phyloP scores from a whole-genome alignment of 2,888 invertebrate species.

The Thereva nobilitata region DNA sequence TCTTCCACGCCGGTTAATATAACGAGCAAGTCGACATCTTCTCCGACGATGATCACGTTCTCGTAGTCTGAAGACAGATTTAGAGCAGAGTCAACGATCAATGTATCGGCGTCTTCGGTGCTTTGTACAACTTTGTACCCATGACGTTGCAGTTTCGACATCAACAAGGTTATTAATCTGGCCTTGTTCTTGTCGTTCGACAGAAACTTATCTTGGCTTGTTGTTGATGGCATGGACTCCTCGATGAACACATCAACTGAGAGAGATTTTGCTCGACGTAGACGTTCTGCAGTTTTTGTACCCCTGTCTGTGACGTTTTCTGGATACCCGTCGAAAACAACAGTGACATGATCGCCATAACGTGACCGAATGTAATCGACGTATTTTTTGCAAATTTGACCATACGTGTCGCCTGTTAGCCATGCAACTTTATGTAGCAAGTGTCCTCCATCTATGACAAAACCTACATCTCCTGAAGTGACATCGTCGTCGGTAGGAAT shows the following conservation, averaged over 20 bases:
- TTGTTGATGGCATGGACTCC: neutral
- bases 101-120: conserved; percentile 1
- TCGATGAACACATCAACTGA: conserved; percentile 10
- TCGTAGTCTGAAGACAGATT: neutral
- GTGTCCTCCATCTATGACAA: conserved; percentile 2
- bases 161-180: neutral
- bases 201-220: neutral
- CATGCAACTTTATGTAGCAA: conserved; percentile 1
- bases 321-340: conserved; percentile 6
- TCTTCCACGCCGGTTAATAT: conserved; percentile 1
- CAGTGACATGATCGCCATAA: conserved; percentile 1
- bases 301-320: too few species aligned
- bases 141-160: neutral
- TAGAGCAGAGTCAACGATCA: neutral
- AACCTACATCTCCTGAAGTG: too few species aligned
- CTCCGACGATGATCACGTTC: neutral
- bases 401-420: neutral
- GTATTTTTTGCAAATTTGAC: neutral
- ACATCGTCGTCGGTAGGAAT: neutral
- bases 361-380: neutral
- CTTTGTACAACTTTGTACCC: neutral
- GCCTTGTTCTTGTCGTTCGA: conserved; percentile 3
- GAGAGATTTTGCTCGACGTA: neutral
- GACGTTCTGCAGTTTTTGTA: neutral
- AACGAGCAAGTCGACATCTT: conserved; percentile 9